These are phyloP conservation scores for Clarias macrocephalus DNA, from an alignment of 2,113 vertebrate species.

Conservation along the genomic window DNA sequence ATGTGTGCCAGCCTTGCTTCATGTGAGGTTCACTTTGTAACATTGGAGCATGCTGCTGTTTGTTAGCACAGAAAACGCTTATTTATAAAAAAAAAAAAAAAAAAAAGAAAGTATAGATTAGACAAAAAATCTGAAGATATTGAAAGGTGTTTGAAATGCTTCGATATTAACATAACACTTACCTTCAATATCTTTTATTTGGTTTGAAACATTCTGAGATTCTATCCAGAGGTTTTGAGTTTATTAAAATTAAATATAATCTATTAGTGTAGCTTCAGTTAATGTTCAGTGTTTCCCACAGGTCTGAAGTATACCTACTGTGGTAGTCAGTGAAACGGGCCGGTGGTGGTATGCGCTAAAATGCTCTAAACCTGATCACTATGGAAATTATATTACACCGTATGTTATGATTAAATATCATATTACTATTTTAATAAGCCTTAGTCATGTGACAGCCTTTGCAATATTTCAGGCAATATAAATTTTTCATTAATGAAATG, in stretches of 20 bases:
- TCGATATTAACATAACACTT: neutral
- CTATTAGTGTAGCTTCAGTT: neutral
- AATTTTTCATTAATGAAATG: no score
- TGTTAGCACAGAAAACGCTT: neutral
- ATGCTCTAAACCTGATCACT: no score
- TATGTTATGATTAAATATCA: no score
- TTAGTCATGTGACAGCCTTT: no score
- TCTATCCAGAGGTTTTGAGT: neutral
- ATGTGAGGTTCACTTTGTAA: neutral
- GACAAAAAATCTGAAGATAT: neutral
- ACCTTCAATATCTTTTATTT: neutral
- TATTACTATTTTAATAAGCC: no score
- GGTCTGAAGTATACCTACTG: no score
- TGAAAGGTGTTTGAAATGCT: neutral
- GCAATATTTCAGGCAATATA: no score
- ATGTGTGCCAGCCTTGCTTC: no score
- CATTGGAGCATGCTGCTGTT: neutral
- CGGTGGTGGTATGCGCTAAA: no score
- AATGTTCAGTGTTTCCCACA: neutral
- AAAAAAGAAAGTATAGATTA: neutral
- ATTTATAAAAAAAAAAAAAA: no score
- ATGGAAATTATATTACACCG: no score
- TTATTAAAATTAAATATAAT: neutral
- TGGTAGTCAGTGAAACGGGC: no score
- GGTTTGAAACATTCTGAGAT: neutral